Conservation (phyloP, 2,113 vertebrate species). For the Forbesichthys papilliferus region DNA sequence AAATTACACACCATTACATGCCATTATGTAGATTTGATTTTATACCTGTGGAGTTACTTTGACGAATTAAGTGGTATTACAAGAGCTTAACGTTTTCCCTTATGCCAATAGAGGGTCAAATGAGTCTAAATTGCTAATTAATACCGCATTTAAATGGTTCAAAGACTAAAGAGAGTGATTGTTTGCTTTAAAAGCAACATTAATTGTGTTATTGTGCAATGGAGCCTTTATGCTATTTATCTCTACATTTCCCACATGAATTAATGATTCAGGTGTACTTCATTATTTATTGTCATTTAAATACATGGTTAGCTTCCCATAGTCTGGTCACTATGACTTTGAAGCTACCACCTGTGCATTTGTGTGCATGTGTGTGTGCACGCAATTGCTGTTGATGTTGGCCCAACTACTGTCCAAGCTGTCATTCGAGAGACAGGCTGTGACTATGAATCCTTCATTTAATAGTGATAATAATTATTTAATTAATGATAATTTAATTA, state of each 20-base stretch:
- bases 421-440: constrained; percentile 38
- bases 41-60: background rate
- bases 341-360: constrained; percentile 55
- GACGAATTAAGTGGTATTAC: background rate
- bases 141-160: constrained; percentile 11
- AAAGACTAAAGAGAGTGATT: constrained; percentile 19
- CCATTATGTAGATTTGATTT: background rate
- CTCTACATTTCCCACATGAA: constrained; percentile 65
- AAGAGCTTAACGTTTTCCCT: background rate
- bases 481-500: constrained; percentile 52
- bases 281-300: constrained; percentile 71
- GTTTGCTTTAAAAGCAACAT: constrained; percentile 36
- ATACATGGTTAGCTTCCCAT: constrained; percentile 56
- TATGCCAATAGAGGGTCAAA: constrained; percentile 17
- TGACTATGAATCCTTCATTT: constrained; percentile 62
- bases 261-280: constrained; percentile 66
- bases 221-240: constrained; percentile 48
- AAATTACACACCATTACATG: background rate
- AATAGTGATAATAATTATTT: constrained; percentile 41
- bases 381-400: background rate
- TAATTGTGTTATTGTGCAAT: constrained; percentile 18
- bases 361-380: background rate
- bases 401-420: constrained; percentile 47
- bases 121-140: constrained; percentile 23
- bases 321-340: constrained; percentile 41